Evolutionary conservation across 2,888 invertebrate genomes (phyloP).

Genomic region (Drosophila anceps): DNA sequence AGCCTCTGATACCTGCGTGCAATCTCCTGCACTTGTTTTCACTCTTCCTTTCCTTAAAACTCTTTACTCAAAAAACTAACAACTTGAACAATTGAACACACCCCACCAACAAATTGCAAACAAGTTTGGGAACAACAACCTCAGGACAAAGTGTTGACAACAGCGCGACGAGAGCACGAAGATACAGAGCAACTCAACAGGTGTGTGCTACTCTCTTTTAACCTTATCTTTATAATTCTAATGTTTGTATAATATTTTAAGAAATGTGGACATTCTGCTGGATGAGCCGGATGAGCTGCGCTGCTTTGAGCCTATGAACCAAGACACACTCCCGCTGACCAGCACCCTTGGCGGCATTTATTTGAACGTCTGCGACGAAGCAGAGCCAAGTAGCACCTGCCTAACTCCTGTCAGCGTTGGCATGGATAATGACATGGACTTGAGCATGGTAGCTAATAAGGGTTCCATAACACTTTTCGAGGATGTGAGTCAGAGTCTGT

Average conservation of each 20-base stretch:
- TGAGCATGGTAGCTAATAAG: constrained; percentile 90
- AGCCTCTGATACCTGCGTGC: constrained; percentile 10
- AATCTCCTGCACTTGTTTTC: not conserved
- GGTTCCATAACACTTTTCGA: constrained; percentile 87
- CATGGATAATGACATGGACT: constrained; percentile 87
- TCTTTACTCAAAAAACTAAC: constrained; percentile 28
- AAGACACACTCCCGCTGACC: constrained; percentile 67
- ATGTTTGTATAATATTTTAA: constrained; percentile 11
- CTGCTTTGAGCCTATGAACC: constrained; percentile 86
- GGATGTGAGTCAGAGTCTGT: constrained; percentile 72
- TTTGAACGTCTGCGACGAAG: constrained; percentile 64
- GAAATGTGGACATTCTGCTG: constrained; percentile 83
- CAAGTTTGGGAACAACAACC: constrained; percentile 89
- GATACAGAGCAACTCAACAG: constrained; percentile 12
- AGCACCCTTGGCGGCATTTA: constrained; percentile 58
- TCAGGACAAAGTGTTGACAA: constrained; percentile 87
- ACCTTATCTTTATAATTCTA: not conserved
- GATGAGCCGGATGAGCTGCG: constrained; percentile 85
- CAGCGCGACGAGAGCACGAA: constrained; percentile 86
- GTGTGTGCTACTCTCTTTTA: constrained; percentile 13
- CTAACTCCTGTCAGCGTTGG: constrained; percentile 89
- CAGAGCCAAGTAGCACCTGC: constrained; percentile 75
- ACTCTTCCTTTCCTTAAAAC: not conserved
- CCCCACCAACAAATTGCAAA: constrained; percentile 32
- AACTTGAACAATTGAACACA: constrained; percentile 34